Conservation (phyloP, 2,797 vertebrate species). For the Agapornis canus region DNA sequence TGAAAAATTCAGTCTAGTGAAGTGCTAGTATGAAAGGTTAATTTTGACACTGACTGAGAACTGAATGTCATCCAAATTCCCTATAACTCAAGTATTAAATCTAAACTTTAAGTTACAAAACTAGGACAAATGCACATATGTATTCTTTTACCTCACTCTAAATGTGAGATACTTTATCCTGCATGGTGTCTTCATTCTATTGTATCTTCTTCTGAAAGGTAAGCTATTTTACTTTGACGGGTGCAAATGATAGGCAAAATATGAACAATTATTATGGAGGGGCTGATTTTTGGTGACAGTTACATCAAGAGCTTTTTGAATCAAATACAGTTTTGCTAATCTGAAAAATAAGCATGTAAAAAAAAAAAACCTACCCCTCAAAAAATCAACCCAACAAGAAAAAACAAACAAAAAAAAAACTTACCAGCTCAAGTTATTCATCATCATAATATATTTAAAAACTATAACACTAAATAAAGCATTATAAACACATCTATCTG, state of each 20-base stretch:
- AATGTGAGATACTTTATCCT: not conserved
- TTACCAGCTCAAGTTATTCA: not conserved
- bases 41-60: not conserved
- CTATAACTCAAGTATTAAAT: not conserved
- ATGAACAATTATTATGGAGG: rapidly evolving
- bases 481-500: not conserved
- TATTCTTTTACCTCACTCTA: not conserved
- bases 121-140: not conserved
- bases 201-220: not conserved
- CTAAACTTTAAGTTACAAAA: not conserved
- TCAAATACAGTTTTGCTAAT: not conserved
- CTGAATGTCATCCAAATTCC: not conserved
- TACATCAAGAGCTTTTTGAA: not conserved
- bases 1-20: not conserved
- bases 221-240: not conserved
- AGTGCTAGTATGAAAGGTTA: not conserved
- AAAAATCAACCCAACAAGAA: not conserved
- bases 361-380: too few relatives aligned
- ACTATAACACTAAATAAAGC: not conserved
- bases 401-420: not conserved
- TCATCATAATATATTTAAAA: not conserved
- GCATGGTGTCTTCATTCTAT: not conserved
- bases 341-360: not conserved
- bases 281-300: not conserved
- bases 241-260: not conserved